Evolutionary conservation across 2,888 invertebrate genomes (phyloP), one percentile per base, ranked within the genome.

Genomic region (Eupeodes luniger): DNA sequence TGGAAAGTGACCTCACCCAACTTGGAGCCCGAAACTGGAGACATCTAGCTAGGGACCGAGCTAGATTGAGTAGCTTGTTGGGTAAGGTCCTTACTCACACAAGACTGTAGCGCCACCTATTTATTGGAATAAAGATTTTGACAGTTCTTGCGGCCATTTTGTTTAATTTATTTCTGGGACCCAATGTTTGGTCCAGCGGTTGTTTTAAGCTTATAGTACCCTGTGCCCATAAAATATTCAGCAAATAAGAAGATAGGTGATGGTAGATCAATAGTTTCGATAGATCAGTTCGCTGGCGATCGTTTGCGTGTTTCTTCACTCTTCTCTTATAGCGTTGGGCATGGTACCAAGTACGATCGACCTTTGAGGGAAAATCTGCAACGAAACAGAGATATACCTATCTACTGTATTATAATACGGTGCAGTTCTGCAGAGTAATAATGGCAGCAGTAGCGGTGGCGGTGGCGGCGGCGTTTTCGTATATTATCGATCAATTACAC

Each of bases 401-500:
- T 27, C 27, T 3, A 27, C 10, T 51, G 9, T n/a, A 53, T 16
- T 40, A 40, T 5, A 53, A 14, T 53, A 67, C 12, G 34, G 36
- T 36, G 7, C 14, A 14, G 40, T 27, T 27, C 27, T 40, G 40
- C 40, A 40, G 40, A 40, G 40, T 9, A 40, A 9, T 27, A 27
- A 27, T 27, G 27, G 27, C 2, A 1, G 40, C 6, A 40, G 40
- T 40, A 27, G 70, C 34, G 19, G 16, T 69, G 11, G 19, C 36
- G 69, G 40, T 12, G 14, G 40, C 3, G 53, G 55, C 55, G 19
- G 49, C 61, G 47, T 55, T 62, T 69, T 83, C 40, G 53, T 88
- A 84, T 62, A 84, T 62, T 75, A 64, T 85, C 81, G 85, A 85
- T 81, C 88, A 88, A 88, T 88, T 88, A 88, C 88, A 85, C 81